Base-by-base conservation (phyloP, 2,797 vertebrate genomes). In the Furcifer pardalis region DNA sequence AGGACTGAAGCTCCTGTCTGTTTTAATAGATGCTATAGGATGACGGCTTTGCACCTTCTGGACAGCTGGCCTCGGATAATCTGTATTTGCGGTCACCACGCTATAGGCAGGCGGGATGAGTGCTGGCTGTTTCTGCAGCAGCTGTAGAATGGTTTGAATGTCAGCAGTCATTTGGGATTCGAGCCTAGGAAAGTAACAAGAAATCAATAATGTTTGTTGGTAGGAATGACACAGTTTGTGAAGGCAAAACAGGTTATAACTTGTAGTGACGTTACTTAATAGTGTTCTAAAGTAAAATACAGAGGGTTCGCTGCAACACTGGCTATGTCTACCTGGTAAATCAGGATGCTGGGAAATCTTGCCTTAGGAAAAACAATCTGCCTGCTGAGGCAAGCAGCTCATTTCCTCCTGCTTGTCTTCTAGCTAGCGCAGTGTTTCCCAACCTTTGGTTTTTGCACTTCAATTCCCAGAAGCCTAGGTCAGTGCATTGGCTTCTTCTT, bases 151-250 rank as follows among this genome's bases (percentile, higher is more conserved):
- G 85, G 97, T 96, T 94, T 99, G 98, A 91, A 99, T 98, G 72
- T 99, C 99, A 79, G 98, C 94, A 71, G 97, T 97, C 97, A 99
- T 97, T 93, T 99, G 98, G 86, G 97, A 97, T 96, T 99, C 99
- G 90, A 99, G 96, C 95, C 99, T 99, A 46, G 81, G 90, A 65
- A 84, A 91, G 56, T 88, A 89, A 89, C 4, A 86, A 35, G 79
- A 84, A 86, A 81, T 84, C 52, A 42, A 35, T 88, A 86, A 83
- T 76, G 62, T 42, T 52, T 5, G 5, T 19, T 13, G 27, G 37
- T n/a, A 69, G 21, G 35, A 59, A 68, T 42, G 27, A 81, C 59
- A 49, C 62, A 9, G 10, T 35, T 56, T 56, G 44, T 27, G 44
- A 19, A 3, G 25, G 52, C 37, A n/a, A 77, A 79, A n/a, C 7